Conservation (phyloP, 2,888 invertebrate genomes). For the Ornithoptera priamus region DNA sequence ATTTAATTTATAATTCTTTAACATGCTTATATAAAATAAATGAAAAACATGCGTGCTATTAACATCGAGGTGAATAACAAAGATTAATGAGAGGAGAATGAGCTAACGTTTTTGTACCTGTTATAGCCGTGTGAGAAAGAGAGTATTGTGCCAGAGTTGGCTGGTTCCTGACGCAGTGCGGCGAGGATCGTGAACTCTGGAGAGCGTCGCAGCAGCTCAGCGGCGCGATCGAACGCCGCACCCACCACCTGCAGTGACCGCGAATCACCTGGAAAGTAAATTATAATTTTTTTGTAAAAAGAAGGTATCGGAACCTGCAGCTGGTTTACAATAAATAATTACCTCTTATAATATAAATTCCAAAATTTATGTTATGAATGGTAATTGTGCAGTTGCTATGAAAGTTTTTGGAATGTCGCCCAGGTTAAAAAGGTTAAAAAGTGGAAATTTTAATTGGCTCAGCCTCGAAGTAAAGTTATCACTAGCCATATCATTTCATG, state of each 20-base stretch:
- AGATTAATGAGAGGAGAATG: background rate
- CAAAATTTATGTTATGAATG: background rate
- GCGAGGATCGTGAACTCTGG: conserved; percentile 91
- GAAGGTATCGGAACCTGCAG: background rate
- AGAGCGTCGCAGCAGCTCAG: conserved; percentile 84
- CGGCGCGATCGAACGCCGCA: conserved; percentile 83
- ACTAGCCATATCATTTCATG: conserved; percentile 16
- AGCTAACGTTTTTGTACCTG: conserved; percentile 78
- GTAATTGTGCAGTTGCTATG: conserved; percentile 20
- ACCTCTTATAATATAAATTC: too few relatives aligned
- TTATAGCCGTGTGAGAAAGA: conserved; percentile 90
- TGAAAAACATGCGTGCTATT: conserved; percentile 6
- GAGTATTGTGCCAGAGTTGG: conserved; percentile 90
- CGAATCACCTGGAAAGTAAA: conserved; percentile 80
- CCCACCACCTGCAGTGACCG: conserved; percentile 87
- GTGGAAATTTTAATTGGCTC: conserved; percentile 19
- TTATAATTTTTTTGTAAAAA: background rate
- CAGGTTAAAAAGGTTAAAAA: conserved; percentile 12
- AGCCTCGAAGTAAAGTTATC: conserved; percentile 17
- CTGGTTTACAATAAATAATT: background rate
- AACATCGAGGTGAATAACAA: conserved; percentile 15
- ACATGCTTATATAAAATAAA: conserved; percentile 2
- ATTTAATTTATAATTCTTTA: background rate
- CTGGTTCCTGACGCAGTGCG: conserved; percentile 87
- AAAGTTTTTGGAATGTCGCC: conserved; percentile 31